A percentile compares a stretch with the other conserved stretches of the same genome.
phyloP scores from a whole-genome alignment of 2,888 invertebrate species.

The Oeneis ivallda region DNA sequence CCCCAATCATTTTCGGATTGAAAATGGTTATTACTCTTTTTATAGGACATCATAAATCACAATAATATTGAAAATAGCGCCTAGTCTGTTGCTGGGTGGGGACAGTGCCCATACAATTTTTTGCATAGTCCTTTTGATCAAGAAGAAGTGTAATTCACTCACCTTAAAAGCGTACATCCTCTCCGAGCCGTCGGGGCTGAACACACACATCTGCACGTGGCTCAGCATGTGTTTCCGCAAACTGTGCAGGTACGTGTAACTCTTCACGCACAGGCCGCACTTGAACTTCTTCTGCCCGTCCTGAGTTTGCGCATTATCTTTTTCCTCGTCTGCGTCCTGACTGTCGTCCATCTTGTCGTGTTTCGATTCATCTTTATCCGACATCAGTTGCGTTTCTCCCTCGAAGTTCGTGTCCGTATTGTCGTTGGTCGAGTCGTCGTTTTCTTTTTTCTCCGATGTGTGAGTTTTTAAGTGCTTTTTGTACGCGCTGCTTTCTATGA shows the following conservation, averaged over 20 bases:
- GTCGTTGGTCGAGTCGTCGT: constrained; percentile 38
- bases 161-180: constrained; percentile 41
- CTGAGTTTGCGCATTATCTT: constrained; percentile 23
- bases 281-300: constrained; percentile 61
- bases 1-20: too few relatives aligned
- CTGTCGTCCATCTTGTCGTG: constrained; percentile 23
- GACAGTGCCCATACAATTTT: too few relatives aligned
- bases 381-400: constrained; percentile 15
- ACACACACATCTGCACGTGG: constrained; percentile 59
- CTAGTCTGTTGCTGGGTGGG: too few relatives aligned
- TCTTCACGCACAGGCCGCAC: constrained; percentile 72
- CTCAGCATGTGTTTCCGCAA: constrained; percentile 75
- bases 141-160: background rate
- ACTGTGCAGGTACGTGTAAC: constrained; percentile 75
- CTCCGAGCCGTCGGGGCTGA: constrained; percentile 42
- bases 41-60: too few relatives aligned
- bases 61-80: too few relatives aligned
- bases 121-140: too few relatives aligned
- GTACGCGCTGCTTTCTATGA: constrained; percentile 66
- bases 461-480: constrained; percentile 75
- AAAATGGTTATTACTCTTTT: too few relatives aligned
- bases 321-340: constrained; percentile 21
- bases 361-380: constrained; percentile 25
- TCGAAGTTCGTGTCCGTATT: constrained; percentile 25
- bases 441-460: constrained; percentile 51